A percentile compares a stretch with the other conserved stretches of the same genome.
These are phyloP conservation scores for Neosalanx taihuensis DNA, from an alignment of 2,797 vertebrate species.

Conservation along the genomic window DNA sequence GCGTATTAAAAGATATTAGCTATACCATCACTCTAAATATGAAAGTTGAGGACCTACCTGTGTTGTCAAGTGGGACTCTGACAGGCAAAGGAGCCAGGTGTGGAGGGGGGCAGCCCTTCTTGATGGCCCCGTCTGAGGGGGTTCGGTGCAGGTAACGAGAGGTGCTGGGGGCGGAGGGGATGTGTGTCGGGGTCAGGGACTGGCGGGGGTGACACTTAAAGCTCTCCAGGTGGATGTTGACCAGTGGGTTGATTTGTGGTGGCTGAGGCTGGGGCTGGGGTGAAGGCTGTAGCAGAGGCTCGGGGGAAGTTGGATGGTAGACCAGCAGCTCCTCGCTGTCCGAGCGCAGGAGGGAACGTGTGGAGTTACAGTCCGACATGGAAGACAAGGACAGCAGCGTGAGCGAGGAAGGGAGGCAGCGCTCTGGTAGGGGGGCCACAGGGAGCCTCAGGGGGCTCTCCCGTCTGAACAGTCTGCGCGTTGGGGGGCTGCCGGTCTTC, in stretches of 20 bases:
- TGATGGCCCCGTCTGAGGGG: slow-evolving; percentile 93
- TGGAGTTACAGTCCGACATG: slow-evolving; percentile 94
- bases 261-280: slow-evolving; percentile 62
- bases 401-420: slow-evolving; percentile 72
- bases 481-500: slow-evolving; percentile 83
- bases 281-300: slow-evolving; percentile 67
- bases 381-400: slow-evolving; percentile 91
- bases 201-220: slow-evolving; percentile 93
- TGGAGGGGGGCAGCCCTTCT: slow-evolving; percentile 64
- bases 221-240: slow-evolving; percentile 91
- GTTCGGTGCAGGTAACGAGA: slow-evolving; percentile 82
- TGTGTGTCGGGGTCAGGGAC: slow-evolving; percentile 93
- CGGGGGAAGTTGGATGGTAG: slow-evolving; percentile 70
- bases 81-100: slow-evolving; percentile 58
- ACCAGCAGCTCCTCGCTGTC: slow-evolving; percentile 92
- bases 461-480: slow-evolving; percentile 87
- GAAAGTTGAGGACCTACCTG: slow-evolving; percentile 49
- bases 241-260: slow-evolving; percentile 82
- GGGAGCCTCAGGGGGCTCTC: slow-evolving; percentile 71
- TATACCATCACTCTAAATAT: neutral
- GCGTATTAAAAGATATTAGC: neutral
- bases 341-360: slow-evolving; percentile 85
- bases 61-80: slow-evolving; percentile 48
- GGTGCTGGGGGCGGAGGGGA: slow-evolving; percentile 76
- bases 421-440: slow-evolving; percentile 59